Base-by-base conservation (phyloP, 2,888 invertebrate species). In the Parelbella ahira region DNA sequence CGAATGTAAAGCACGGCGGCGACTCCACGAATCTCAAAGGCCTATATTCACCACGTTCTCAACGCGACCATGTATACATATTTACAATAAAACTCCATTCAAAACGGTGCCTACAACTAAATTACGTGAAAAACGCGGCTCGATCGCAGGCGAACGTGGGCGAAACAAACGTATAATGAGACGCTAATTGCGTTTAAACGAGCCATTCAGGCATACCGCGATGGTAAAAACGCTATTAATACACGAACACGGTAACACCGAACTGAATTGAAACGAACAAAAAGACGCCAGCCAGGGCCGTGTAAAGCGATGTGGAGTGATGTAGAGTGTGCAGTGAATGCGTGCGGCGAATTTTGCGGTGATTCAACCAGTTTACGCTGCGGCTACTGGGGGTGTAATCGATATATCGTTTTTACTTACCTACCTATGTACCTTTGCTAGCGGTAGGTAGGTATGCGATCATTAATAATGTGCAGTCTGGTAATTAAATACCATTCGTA, bases 111-210 rank as follows among this genome's bases (percentile, higher is more conserved):
- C 58, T 60, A 68, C 60, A 54, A 55, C 54, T 56, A 58, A 71
- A 69, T 67, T 64, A 63, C 54, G 60, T 51, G 53, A 68, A 72
- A 57, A 59, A 64, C 56, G 48, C 49, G 50, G 53, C 53, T 53
- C 60, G 58, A 68, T 73, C 70, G n/a, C n/a, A 71, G 68, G 58
- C 49, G 49, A 47, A 54, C 53, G 59, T 54, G 63, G 66, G 67
- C 69, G 68, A 67, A 72, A 73, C 70, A 68, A 64, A 69, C 63
- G 58, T 51, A 57, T 73, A 78, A 78, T 73, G 68, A 70, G 62
- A 63, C 53, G 65, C 66, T 79, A 80, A 81, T 80, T 81, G 70
- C 68, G 63, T 61, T 65, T 73, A 74, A 80, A 73, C 74, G 71
- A 67, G 54, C 69, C 62, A 78, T 76, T 81, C 70, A 74, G 53